Percentiles rank a stretch among this genome's conserved stretches.
Conservation (phyloP, 2,113 vertebrate species). For the Coregonus clupeaformis region DNA sequence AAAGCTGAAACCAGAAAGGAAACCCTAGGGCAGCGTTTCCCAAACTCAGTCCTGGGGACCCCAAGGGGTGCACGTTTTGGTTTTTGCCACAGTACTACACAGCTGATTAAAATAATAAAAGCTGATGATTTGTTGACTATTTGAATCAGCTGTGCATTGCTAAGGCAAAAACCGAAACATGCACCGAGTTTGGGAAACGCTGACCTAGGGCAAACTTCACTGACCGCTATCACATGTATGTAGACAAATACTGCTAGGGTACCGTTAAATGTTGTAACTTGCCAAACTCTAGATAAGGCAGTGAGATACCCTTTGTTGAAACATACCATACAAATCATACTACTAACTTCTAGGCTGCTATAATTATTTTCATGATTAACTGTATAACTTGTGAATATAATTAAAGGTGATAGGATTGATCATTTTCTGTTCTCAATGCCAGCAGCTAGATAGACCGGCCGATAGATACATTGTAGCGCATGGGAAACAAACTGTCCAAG, state of each 20-base stretch:
- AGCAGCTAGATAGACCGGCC: too few species aligned
- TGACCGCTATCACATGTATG: background rate
- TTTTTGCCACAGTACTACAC: too few species aligned
- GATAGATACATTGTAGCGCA: too few species aligned
- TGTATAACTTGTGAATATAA: background rate
- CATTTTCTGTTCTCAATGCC: too few species aligned
- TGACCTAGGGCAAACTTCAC: background rate
- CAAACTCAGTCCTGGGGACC: too few species aligned
- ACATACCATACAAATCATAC: background rate
- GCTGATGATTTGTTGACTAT: too few species aligned
- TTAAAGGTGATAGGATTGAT: background rate
- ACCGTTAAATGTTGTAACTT: background rate
- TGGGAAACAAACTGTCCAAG: too few species aligned
- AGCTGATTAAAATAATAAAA: too few species aligned
- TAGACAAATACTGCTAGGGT: constrained; percentile 5
- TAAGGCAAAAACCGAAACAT: too few species aligned
- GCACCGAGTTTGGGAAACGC: too few species aligned
- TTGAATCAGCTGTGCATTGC: too few species aligned
- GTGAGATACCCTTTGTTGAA: background rate
- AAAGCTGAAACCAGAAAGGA: background rate
- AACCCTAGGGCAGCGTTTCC: background rate
- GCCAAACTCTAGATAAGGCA: constrained; percentile 24
- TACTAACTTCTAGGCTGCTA: background rate
- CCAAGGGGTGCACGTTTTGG: too few species aligned
- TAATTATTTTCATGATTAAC: background rate